Evolutionary conservation across 2,888 invertebrate genomes (phyloP).

Genomic region (Hecatera dysodea): DNA sequence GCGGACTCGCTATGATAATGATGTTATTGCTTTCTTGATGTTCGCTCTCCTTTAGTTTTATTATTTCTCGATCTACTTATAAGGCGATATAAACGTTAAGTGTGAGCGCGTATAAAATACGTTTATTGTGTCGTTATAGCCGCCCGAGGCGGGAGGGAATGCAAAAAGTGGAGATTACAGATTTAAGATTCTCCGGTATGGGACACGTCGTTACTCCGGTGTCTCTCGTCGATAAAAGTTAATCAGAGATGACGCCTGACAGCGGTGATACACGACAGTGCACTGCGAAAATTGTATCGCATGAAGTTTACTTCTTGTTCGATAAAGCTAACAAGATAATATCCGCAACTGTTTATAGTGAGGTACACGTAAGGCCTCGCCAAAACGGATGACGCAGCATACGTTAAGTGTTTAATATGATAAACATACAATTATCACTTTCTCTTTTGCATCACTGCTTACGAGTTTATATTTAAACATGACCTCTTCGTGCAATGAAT

Average conservation of each 20-base stretch:
- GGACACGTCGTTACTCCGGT: conserved; percentile 75
- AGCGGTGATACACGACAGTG: conserved; percentile 65
- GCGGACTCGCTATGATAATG: conserved; percentile 90
- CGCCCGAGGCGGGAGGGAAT: conserved; percentile 78
- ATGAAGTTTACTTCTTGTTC: conserved; percentile 51
- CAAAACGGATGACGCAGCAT: conserved; percentile 30
- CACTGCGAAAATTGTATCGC: conserved; percentile 55
- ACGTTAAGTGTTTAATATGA: conserved; percentile 36
- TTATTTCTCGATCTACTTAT: conserved; percentile 90
- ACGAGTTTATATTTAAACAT: conserved; percentile 49
- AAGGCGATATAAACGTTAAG: conserved; percentile 90
- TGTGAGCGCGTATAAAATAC: conserved; percentile 89
- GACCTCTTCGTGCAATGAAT: conserved; percentile 16
- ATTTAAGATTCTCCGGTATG: conserved; percentile 83
- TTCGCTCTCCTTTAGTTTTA: conserved; percentile 89
- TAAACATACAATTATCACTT: conserved; percentile 51
- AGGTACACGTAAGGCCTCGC: conserved; percentile 28
- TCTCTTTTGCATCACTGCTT: conserved; percentile 49
- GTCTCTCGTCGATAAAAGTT: conserved; percentile 78
- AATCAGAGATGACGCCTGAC: conserved; percentile 78
- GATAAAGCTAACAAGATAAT: conserved; percentile 59
- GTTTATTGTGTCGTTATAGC: conserved; percentile 88
- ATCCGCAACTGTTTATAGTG: conserved; percentile 35
- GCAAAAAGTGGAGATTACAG: conserved; percentile 88
- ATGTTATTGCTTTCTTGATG: conserved; percentile 91